Conservation (phyloP, 2,113 vertebrate species). For the Crotalus horridus region DNA sequence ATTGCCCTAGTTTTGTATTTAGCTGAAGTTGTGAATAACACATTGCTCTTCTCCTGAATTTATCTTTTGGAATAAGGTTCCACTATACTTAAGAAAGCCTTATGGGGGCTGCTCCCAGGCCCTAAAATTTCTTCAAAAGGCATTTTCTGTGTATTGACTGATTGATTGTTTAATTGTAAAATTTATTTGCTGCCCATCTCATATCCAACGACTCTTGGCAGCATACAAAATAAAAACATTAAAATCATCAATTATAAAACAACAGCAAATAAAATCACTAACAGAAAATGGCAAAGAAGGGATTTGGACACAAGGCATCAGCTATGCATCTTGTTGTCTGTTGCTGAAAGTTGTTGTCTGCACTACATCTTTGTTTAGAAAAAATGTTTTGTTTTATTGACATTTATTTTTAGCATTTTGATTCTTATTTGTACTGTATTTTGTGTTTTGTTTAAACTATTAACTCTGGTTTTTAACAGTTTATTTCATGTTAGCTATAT, state of each 20-base stretch:
- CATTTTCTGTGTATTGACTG: neutral
- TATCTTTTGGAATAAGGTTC: neutral
- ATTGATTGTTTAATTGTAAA: neutral
- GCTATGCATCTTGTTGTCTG: neutral
- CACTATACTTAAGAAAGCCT: neutral
- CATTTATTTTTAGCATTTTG: neutral
- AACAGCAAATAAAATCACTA: neutral
- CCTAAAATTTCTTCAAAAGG: neutral
- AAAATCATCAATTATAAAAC: neutral
- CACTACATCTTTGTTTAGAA: neutral
- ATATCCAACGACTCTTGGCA: neutral
- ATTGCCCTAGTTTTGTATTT: neutral
- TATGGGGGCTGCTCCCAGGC: too few species aligned
- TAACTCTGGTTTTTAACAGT: neutral
- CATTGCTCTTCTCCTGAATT: neutral
- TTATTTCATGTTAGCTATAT: neutral
- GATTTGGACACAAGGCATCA: too few species aligned
- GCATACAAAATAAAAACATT: neutral
- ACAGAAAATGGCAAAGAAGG: neutral
- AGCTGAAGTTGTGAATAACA: neutral
- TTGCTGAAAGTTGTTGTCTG: neutral
- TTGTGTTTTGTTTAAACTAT: neutral
- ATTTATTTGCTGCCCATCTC: neutral
- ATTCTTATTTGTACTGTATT: neutral
- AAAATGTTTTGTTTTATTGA: neutral